Base-by-base conservation (phyloP, 2,797 vertebrate species). In the Clarias pachynema region DNA sequence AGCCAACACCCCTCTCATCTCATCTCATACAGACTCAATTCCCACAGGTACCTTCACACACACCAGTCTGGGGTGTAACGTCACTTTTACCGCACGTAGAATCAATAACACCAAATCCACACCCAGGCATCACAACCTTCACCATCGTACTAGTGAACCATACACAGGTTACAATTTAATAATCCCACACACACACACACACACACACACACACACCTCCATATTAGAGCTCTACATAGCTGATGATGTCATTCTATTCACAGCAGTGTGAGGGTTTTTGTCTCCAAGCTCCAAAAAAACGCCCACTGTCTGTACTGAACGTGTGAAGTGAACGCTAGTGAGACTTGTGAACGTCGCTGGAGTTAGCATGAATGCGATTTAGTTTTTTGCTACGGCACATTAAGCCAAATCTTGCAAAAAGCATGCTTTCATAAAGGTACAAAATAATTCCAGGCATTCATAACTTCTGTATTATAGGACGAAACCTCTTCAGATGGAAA, bases 1-100 rank as follows among this genome's bases (percentile, higher is more conserved):
- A 85, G 85, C 87, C 88, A 88, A 81, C 20, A 72, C 63, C 83
- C 77, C 85, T 78, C 86, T 88, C 85, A 85, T 84, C 84, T 74
- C 83, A 29, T 82, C 66, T 81, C 62, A 82, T 83, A 79, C 77
- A 40, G 84, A 81, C 68, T 53, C 79, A 77, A 78, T 85, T 81
- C 85, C 85, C 85, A 87, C 34, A 37, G 85, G 74, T 70, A 73
- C 75, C 80, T 75, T 53, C 75, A 44, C 34, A 40, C 73, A 56
- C 49, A 57, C 26, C 31, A 14, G 8, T 10, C 63, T 65, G 26
- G 65, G 65, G 65, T 66, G 65, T 16, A 66, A 66, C 68, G 8
- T 22, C 31, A 37, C 34, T 70, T 70, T 70, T 70, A 70, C 68
- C 34, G 68, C 68, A 37, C 18, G 3, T 20, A 70, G 68, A 37